Evolutionary conservation across 2,888 invertebrate species (phyloP), one percentile per base, ranked within the genome.

Genomic region (Hirtodrosophila confusa): DNA sequence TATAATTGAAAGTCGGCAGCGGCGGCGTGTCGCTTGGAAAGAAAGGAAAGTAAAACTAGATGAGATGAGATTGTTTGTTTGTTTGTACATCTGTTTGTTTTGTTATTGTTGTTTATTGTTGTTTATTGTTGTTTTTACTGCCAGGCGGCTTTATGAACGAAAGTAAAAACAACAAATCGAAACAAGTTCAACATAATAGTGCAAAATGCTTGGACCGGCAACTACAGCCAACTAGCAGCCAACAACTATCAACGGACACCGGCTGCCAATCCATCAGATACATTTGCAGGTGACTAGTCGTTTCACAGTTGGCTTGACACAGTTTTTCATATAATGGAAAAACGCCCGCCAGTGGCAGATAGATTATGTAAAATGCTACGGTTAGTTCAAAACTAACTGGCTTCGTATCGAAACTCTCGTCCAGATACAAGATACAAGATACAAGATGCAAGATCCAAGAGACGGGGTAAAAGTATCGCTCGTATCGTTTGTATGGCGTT

Each of bases 1-100:
- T 71, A 72, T 80, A 84, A 84, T 84, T 84, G 88, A 86, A 84
- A 86, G 88, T 86, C 64, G 62, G 29, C 49, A 29, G 71, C 62
- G 78, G 53, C 58, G 71, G 60, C 54, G 55, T 49, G 49, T 27
- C 62, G 75, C 57, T 55, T 60, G 58, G 62, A 66, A 65, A 67
- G 80, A 83, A 83, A 80, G 87, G 87, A 83, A 83, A 83, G 83
- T 83, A 83, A 83, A 83, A 86, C 86, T 75, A 72, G 80, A 86
- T 75, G 84, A 72, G 80, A 79, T 75, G 84, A 63, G 72, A 74
- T 72, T 75, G 69, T 69, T 69, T 64, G 39, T 51, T 71, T 70
- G 57, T 65, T 61, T 43, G 63, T 70, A 31, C 31, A 31, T 6
- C 56, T 39, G 62, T 62, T 63, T 62, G 43, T 58, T 78, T 31